Percentiles rank a stretch among this genome's conserved stretches.
These are phyloP conservation scores for Herpetotheres cachinnans DNA, from an alignment of 2,113 vertebrate species.

Conservation along the genomic window DNA sequence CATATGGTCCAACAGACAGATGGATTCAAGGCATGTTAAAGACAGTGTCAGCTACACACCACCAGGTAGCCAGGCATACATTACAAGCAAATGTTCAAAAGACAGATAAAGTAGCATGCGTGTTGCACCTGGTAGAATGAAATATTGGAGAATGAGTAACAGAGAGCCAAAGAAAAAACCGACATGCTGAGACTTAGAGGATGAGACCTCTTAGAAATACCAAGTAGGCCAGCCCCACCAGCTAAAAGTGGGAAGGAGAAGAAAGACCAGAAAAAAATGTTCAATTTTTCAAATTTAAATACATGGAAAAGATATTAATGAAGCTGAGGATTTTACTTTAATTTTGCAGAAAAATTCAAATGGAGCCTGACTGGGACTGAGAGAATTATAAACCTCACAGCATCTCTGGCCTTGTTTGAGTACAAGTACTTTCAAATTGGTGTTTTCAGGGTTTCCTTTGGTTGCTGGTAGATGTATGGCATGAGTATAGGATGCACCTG, in stretches of 20 bases:
- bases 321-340: neutral
- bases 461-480: neutral
- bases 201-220: neutral
- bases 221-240: neutral
- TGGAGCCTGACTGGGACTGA: neutral
- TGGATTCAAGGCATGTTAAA: constrained; percentile 57
- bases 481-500: neutral
- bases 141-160: neutral
- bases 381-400: neutral
- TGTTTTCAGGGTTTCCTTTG: neutral
- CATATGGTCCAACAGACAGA: constrained; percentile 65
- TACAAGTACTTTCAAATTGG: neutral
- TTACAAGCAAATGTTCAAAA: constrained; percentile 56
- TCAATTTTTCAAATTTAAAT: neutral
- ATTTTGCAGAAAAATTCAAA: neutral
- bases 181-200: neutral
- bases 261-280: neutral
- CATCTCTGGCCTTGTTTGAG: neutral
- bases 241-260: neutral
- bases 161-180: neutral
- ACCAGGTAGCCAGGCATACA: constrained; percentile 50
- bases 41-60: constrained; percentile 59
- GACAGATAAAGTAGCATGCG: constrained; percentile 42
- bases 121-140: constrained; percentile 43
- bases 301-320: neutral